Evolutionary conservation across 2,113 vertebrate species (phyloP), one percentile per base, ranked within the genome.

Genomic region (Podiceps cristatus): DNA sequence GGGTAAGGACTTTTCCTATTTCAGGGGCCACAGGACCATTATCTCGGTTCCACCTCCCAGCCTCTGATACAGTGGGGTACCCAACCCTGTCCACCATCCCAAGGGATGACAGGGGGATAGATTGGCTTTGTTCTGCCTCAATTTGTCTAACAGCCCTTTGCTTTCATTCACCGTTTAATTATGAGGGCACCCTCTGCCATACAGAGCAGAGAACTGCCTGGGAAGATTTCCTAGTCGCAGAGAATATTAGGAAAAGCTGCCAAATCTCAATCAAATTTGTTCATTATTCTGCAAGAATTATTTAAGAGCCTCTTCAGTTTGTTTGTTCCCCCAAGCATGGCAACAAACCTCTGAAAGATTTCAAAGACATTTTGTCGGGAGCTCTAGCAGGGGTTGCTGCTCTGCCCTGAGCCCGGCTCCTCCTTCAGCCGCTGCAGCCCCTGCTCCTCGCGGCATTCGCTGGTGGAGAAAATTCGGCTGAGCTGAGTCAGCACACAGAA

Each of bases 261-360:
- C 97, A 97, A 90, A 68, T 4, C 77, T 86, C 93, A 59, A 97
- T 96, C 87, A 95, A 22, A 92, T 86, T 22, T 88, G 90, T 83
- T 97, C 95, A 90, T 95, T 95, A 95, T 91, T 33, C 67, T 53
- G 86, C 77, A 74, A 59, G 92, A 84, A 60, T 45, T n/a, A 78
- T 23, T 74, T 5, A 24, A 50, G 93, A 69, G 81, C 73, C 67
- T n/a, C 59, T 92, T 37, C 72, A 42, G 78, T 42, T 40, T n/a
- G 79, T 66, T 12, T 17, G 87, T 19, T 88, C 37, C 90, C 35
- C 91, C 72, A 16, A 16, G 67, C 86, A 17, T 4, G 29, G 68
- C 62, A 35, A 25, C 31, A 49, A 59, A 3, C 5, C 89, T 62
- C 76, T 9, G 52, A 16, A 14, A 66, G 90, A n/a, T 37, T 59